Percentiles rank a stretch among this genome's conserved stretches.
Evolutionary conservation across 2,888 invertebrate species (phyloP).

Genomic region (Leptopilina myrica): DNA sequence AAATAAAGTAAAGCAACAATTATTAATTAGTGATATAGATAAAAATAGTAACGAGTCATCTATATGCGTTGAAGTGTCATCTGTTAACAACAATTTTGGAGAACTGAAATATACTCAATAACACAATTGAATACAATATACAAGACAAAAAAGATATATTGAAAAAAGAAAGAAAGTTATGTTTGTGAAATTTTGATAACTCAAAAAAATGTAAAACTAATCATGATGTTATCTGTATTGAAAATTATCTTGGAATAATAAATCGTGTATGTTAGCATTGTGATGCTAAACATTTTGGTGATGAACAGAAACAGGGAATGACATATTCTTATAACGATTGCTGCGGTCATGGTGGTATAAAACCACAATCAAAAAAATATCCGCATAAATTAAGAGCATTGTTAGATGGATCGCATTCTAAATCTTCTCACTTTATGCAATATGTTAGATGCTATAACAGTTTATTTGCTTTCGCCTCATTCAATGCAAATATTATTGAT

Average conservation of each 20-base stretch:
- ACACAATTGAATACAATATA: neutral
- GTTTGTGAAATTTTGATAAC: too few species aligned
- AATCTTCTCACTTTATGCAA: neutral
- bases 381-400: neutral
- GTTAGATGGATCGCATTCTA: slow-evolving; percentile 3
- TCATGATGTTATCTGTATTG: neutral
- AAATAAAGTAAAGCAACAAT: too few species aligned
- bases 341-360: neutral
- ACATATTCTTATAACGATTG: slow-evolving; percentile 3
- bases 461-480: neutral
- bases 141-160: too few species aligned
- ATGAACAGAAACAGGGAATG: neutral
- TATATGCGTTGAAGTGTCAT: too few species aligned
- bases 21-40: too few species aligned
- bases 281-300: neutral
- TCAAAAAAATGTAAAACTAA: too few species aligned
- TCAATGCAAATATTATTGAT: slow-evolving; percentile 40
- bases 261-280: neutral
- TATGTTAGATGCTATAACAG: neutral
- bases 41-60: too few species aligned
- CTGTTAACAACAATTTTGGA: too few species aligned
- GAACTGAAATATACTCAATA: too few species aligned
- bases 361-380: neutral
- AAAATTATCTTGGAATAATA: neutral
- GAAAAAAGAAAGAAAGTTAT: too few species aligned